Base-by-base conservation (phyloP, 1,140 invertebrate genomes). In the Drosophila ercepeae region DNA sequence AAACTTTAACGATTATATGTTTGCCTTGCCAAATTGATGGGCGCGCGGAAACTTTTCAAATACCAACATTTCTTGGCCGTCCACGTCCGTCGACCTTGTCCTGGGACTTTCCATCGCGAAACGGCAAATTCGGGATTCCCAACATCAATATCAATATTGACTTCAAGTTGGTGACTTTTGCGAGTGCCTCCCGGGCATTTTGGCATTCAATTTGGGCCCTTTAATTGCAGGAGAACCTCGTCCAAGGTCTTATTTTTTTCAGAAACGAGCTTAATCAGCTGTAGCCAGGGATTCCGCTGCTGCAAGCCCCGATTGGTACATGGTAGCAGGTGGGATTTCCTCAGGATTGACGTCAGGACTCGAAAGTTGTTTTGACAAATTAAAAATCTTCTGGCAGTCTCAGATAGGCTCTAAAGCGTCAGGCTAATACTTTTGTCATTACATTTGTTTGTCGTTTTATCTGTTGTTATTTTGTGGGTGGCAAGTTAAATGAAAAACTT, bases 1-100 rank as follows among this genome's bases (percentile, higher is more conserved):
- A 83, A 83, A 78, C 69, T 83, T 84, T 67, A 84, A 71, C 79
- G 75, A 75, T 82, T 75, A 83, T 74, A 48, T 78, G 60, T 78
- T 77, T 83, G 78, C 51, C 58, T 70, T 60, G 53, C 19, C 51
- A 53, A 74, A 70, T 70, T 78, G 78, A 69, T 49, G 63, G 36
- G n/a, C 9, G 45, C 69, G 23, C 34, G 29, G 29, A 78, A 82
- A 67, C 58, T 83, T 83, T 61, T 57, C 39, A 59, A 57, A 60
- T 58, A 63, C 58, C 72, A 36, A 70, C 53, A 63, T 70, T 69
- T 42, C 73, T 42, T 57, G 39, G 51, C 23, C 59, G 23, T 34
- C 19, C 27, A 19, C 3, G 13, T 21, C 5, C 16, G 48, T 23
- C 11, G 50, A 8, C 36, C 25, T 13, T 9, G 14, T 32, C 29